Conservation (phyloP, 2,113 vertebrate genomes). For the Siniperca chuatsi region DNA sequence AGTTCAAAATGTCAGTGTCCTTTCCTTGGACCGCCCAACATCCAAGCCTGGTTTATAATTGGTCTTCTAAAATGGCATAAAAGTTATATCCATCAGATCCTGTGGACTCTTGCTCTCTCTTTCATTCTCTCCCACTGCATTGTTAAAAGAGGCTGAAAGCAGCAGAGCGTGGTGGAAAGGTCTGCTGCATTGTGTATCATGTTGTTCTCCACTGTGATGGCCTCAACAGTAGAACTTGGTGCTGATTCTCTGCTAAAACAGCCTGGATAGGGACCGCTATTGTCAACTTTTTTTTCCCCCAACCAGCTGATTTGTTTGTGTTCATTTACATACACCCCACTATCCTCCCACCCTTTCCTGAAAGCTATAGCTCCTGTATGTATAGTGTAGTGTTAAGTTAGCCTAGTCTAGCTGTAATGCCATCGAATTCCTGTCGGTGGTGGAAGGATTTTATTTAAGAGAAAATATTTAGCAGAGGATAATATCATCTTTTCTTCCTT, state of each 20-base stretch:
- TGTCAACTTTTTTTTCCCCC: constrained; percentile 23
- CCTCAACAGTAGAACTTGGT: constrained; percentile 61
- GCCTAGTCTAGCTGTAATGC: not conserved
- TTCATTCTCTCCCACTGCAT: constrained; percentile 26
- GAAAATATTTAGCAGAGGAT: not conserved
- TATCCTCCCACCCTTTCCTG: not conserved
- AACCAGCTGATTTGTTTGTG: constrained; percentile 41
- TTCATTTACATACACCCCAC: constrained; percentile 21
- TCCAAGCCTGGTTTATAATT: not conserved
- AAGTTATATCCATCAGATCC: constrained; percentile 23
- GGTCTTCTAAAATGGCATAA: not conserved
- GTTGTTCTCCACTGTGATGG: constrained; percentile 54
- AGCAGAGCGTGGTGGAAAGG: constrained; percentile 83
- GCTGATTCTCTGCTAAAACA: constrained; percentile 68
- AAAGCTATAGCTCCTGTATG: constrained; percentile 18
- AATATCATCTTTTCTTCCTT: not conserved
- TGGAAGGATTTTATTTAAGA: constrained; percentile 17
- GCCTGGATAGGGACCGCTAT: constrained; percentile 56
- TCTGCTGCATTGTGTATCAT: constrained; percentile 72
- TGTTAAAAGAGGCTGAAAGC: constrained; percentile 71
- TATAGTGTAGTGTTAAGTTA: not conserved
- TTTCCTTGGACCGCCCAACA: not conserved
- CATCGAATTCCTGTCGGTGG: not conserved
- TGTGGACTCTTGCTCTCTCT: constrained; percentile 20
- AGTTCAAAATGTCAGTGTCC: not conserved